Evolutionary conservation across 2,797 vertebrate species (phyloP), one percentile per base, ranked within the genome.

Genomic region (Enteromius paludinosus): DNA sequence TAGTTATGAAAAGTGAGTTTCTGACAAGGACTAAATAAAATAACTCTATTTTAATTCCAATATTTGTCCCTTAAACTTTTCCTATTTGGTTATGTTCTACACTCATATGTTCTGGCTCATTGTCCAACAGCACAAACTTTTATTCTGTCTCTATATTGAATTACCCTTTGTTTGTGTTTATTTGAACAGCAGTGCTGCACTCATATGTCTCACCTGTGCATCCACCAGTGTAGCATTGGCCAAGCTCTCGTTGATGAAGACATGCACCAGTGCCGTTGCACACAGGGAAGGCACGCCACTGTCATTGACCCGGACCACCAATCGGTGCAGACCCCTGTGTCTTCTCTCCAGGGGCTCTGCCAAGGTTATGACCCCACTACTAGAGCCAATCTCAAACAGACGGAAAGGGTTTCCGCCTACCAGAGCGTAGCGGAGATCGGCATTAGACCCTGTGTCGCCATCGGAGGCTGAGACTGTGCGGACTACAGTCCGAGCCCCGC

Each of bases 221-320:
- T 99, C 97, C 83, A 99, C 96, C 17, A 96, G 89, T 0, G 96
- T 96, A 28, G 97, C 96, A 0, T 99, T 99, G 80, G 95, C 95
- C 86, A 99, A 89, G 86, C 96, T 99, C 85, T 99, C 98, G 4
- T 99, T 99, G 90, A 99, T 96, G 49, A 98, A 99, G 87, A 99
- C 95, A 0, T 99, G 97, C 20, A 99, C 96, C 83, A 99, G 88
- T 0, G 97, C 93, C 0, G 96, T 99, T 87, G 97, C 95, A 79
- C 96, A 96, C 68, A 98, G 97, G 0, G 97, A 95, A 0, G 97
- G 97, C 81, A 95, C 93, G 12, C 98, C 98, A 0, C 97, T 98
- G 90, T 99, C 98, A 0, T 98, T 99, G 79, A 99, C 97, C 88
- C 95, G 95, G 72, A 99, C 94, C 81, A 99, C 97, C 33, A 99